These are phyloP conservation scores for Lasioglossum marginatum DNA, from an alignment of 2,888 invertebrate species.

Conservation along the genomic window DNA sequence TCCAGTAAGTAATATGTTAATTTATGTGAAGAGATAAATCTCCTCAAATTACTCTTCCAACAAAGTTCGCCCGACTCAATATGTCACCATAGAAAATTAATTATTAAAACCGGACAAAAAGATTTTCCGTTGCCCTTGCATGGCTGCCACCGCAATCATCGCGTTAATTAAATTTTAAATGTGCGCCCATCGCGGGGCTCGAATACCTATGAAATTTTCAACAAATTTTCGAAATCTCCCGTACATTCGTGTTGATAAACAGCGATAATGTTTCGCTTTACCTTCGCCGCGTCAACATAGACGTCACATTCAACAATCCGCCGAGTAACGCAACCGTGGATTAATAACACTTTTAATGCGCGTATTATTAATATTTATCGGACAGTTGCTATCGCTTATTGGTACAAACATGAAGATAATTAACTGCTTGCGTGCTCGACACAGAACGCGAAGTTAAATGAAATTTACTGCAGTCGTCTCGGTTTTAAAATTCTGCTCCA, in stretches of 20 bases:
- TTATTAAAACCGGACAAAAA: neutral
- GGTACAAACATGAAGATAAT: neutral
- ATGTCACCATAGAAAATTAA: neutral
- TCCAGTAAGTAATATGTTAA: too few relatives aligned
- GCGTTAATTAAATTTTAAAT: constrained; percentile 3
- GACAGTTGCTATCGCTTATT: neutral
- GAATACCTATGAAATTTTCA: neutral
- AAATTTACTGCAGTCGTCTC: neutral
- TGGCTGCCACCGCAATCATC: neutral
- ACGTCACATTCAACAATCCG: neutral
- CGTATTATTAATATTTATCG: neutral
- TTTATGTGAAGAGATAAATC: neutral
- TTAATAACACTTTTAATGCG: neutral
- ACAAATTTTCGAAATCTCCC: neutral
- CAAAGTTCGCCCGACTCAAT: neutral
- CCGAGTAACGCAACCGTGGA: neutral
- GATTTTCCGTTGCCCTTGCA: neutral
- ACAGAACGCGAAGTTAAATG: neutral
- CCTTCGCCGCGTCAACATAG: neutral
- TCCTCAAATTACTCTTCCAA: neutral
- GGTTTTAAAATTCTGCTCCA: neutral
- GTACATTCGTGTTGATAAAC: neutral
- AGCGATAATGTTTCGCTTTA: neutral
- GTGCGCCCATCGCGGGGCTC: neutral
- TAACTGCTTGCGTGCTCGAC: neutral